Evolutionary conservation across 2,888 invertebrate genomes (phyloP).

Genomic region (Chymomyza amoena): DNA sequence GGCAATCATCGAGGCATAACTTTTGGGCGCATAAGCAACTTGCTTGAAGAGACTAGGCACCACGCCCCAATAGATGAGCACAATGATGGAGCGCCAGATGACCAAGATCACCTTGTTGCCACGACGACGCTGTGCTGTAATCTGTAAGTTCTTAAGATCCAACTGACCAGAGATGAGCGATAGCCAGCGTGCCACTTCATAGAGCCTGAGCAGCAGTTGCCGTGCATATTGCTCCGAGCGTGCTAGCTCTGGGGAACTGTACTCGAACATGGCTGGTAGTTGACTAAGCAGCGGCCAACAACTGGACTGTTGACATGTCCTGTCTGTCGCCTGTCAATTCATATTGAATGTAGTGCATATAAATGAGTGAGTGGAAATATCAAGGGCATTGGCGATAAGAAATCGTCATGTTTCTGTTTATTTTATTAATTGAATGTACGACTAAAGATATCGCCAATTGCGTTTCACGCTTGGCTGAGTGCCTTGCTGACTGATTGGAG

Average conservation of each 20-base stretch:
- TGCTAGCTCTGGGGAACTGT: constrained; percentile 19
- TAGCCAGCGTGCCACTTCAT: constrained; percentile 48
- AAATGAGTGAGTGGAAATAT: neutral
- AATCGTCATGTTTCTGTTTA: constrained; percentile 41
- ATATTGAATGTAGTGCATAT: neutral
- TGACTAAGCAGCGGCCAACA: constrained; percentile 33
- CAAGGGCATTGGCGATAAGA: constrained; percentile 30
- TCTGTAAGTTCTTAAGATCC: constrained; percentile 27
- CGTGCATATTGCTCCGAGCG: constrained; percentile 44
- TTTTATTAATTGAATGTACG: constrained; percentile 69
- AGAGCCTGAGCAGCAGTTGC: constrained; percentile 44
- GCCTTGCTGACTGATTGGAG: constrained; percentile 60
- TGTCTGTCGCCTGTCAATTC: neutral
- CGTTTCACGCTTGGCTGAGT: constrained; percentile 61
- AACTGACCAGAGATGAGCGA: constrained; percentile 53
- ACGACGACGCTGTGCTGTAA: constrained; percentile 31
- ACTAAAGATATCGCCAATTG: constrained; percentile 63
- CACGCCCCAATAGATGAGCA: constrained; percentile 42
- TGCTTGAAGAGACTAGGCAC: constrained; percentile 40
- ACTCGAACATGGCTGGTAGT: constrained; percentile 34
- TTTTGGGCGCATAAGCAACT: constrained; percentile 4
- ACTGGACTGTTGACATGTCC: neutral
- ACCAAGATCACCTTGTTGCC: constrained; percentile 32
- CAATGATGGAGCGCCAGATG: constrained; percentile 47
- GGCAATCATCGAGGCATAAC: constrained; percentile 50